Percentiles rank a stretch among this genome's conserved stretches.
These are phyloP conservation scores for Anisognathus igniventris DNA, from an alignment of 2,797 vertebrate species.

Conservation along the genomic window DNA sequence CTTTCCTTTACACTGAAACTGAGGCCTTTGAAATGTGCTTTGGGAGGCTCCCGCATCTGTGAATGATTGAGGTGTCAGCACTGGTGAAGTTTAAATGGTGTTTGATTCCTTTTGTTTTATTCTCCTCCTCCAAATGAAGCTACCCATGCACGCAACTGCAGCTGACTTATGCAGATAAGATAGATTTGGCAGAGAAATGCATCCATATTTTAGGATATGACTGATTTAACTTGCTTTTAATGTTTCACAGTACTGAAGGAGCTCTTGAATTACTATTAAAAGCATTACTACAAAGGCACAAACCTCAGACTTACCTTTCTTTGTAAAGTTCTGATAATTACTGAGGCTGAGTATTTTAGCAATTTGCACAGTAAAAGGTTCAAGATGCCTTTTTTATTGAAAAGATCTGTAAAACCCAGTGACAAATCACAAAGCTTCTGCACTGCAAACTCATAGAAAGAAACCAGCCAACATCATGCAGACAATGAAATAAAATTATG, in stretches of 20 bases:
- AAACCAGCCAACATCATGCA: neutral
- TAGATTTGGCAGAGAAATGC: neutral
- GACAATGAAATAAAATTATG: neutral
- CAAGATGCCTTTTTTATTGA: neutral
- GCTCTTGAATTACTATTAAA: neutral
- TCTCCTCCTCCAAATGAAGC: neutral
- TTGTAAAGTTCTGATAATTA: neutral
- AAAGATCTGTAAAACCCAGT: neutral
- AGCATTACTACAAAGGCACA: neutral
- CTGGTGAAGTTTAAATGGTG: neutral
- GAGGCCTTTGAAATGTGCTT: neutral
- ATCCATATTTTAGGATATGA: neutral
- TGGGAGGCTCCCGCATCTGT: neutral
- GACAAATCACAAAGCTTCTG: neutral
- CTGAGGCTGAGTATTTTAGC: neutral
- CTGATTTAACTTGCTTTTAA: neutral
- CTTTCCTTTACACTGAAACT: rapidly evolving
- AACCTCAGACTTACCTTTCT: neutral
- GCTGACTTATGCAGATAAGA: neutral
- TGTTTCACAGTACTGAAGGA: neutral
- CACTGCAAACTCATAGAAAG: neutral
- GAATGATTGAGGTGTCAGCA: neutral
- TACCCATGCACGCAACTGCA: neutral
- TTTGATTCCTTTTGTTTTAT: neutral
- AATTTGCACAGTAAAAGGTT: neutral